Conservation (phyloP, 2,113 vertebrate species). For the Psilopogon haemacephalus region DNA sequence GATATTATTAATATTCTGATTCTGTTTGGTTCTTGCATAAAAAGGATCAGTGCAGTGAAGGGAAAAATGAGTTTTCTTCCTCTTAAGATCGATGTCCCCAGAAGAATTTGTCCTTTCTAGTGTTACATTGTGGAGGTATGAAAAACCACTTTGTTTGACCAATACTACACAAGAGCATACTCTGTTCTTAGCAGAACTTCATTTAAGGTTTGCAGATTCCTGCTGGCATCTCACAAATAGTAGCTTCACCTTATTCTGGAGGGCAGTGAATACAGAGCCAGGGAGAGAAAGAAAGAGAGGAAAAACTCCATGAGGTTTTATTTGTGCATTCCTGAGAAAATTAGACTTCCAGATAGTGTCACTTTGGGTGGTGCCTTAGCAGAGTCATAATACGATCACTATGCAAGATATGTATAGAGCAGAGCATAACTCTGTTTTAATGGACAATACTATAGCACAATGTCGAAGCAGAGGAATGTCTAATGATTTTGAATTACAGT, state of each 20-base stretch:
- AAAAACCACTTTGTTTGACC: not conserved
- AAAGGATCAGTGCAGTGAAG: not conserved
- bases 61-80: not conserved
- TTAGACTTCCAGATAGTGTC: fast-evolving
- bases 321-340: not conserved
- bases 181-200: not conserved
- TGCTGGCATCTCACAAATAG: not conserved
- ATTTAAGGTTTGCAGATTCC: not conserved
- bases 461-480: not conserved
- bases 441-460: fast-evolving
- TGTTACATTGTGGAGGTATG: not conserved
- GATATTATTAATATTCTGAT: not conserved
- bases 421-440: fast-evolving
- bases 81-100: not conserved
- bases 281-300: not conserved
- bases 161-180: fast-evolving
- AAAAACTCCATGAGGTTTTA: not conserved
- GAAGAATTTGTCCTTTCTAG: not conserved
- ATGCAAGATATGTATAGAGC: not conserved
- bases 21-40: not conserved
- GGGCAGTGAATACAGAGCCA: not conserved
- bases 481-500: not conserved
- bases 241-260: not conserved
- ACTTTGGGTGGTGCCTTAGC: not conserved
- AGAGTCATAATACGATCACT: not conserved